phyloP scores from a whole-genome alignment of 92 coral and sea anemone species.

The Micromussa lordhowensis region DNA sequence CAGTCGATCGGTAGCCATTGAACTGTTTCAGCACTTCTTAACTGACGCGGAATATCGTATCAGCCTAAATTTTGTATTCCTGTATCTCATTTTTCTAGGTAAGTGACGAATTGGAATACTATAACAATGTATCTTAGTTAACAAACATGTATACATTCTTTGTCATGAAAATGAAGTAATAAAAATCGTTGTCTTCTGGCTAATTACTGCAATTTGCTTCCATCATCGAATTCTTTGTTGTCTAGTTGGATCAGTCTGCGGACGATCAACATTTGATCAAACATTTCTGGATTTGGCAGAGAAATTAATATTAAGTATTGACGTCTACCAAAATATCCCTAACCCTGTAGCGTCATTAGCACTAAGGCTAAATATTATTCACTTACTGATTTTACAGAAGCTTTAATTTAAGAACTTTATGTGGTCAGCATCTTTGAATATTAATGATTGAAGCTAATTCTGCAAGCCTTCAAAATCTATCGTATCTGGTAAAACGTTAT shows the following conservation, averaged over 20 bases:
- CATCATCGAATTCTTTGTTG: neutral
- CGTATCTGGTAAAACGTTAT: neutral
- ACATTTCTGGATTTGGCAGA: neutral
- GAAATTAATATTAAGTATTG: neutral
- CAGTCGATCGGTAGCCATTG: too few species aligned
- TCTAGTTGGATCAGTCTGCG: neutral
- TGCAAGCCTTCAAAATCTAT: neutral
- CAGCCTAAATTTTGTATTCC: too few species aligned
- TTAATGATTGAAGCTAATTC: neutral
- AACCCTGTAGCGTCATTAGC: neutral
- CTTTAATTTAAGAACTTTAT: neutral
- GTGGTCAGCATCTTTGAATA: neutral
- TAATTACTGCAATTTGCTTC: neutral
- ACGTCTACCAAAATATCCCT: neutral
- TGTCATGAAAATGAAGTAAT: too few species aligned
- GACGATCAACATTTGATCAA: neutral
- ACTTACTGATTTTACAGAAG: neutral
- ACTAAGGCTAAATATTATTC: neutral
- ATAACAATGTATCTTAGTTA: too few species aligned
- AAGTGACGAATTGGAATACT: too few species aligned
- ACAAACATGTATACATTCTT: too few species aligned
- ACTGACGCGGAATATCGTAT: too few species aligned
- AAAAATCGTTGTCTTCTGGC: neutral
- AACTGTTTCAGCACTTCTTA: too few species aligned
- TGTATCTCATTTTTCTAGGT: too few species aligned